Evolutionary conservation across 2,888 invertebrate genomes (phyloP).

Genomic region (Pyrrhosoma nymphula): DNA sequence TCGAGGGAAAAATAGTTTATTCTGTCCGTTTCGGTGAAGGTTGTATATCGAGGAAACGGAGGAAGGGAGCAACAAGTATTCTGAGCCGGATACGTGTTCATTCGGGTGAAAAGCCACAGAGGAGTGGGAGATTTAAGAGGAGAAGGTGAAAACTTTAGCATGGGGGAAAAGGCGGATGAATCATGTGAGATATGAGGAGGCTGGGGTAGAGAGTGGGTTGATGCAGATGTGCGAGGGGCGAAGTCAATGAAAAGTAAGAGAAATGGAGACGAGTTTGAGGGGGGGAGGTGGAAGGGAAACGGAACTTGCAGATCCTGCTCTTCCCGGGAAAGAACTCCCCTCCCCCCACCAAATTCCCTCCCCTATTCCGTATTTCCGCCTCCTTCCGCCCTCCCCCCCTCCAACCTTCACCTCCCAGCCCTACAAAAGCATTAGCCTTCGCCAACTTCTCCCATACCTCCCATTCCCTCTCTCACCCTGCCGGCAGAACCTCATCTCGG

Average conservation of each 20-base stretch:
- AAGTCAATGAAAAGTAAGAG: background rate
- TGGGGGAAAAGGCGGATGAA: background rate
- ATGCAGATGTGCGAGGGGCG: background rate
- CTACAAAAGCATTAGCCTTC: conserved; percentile 2
- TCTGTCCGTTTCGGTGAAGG: background rate
- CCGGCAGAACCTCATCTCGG: conserved; percentile 50
- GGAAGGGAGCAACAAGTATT: background rate
- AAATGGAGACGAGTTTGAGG: background rate
- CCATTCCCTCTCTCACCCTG: background rate
- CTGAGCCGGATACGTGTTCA: background rate
- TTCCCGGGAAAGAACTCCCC: background rate
- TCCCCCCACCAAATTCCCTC: background rate
- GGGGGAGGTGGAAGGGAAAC: background rate
- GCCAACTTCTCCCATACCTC: background rate
- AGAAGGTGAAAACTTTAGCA: background rate
- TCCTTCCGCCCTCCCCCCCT: background rate
- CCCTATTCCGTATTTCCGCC: background rate
- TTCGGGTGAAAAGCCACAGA: background rate
- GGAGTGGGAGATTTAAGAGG: background rate
- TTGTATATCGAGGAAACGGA: background rate
- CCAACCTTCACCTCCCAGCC: background rate
- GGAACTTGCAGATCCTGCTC: background rate
- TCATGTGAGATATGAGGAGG: background rate
- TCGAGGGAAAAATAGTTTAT: background rate
- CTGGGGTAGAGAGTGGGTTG: background rate